A percentile compares a stretch with the other conserved stretches of the same genome.
Evolutionary conservation across 1,140 invertebrate genomes (phyloP).

Genomic region (Lutraria rhynchaena): DNA sequence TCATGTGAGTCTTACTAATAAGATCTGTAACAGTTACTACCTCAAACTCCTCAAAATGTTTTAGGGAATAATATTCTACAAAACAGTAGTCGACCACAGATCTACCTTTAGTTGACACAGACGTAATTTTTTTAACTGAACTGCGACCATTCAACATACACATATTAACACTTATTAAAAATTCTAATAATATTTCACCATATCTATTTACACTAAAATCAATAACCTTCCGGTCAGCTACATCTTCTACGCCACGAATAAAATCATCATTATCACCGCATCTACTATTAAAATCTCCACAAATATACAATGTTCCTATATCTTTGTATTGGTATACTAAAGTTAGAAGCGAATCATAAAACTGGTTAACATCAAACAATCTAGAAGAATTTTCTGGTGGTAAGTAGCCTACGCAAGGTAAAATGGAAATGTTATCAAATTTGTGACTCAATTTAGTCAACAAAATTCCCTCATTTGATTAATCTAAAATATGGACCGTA

Average conservation of each 20-base stretch:
- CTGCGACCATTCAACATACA: slow-evolving; percentile 50
- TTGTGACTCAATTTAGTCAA: too few species aligned
- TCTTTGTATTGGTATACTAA: slow-evolving; percentile 34
- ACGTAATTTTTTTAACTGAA: too few species aligned
- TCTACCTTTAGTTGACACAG: too few species aligned
- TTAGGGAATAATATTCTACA: too few species aligned
- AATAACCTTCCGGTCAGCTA: slow-evolving; percentile 11
- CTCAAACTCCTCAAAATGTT: too few species aligned
- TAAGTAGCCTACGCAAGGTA: slow-evolving; percentile 41
- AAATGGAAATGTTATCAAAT: slow-evolving; percentile 1
- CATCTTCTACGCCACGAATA: slow-evolving; percentile 39
- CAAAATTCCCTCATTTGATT: slow-evolving; percentile 39
- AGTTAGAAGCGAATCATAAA: too few species aligned
- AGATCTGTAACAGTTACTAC: too few species aligned
- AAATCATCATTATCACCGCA: slow-evolving; percentile 36
- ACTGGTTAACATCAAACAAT: slow-evolving; percentile 16
- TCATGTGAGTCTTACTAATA: too few species aligned
- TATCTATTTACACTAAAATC: too few species aligned
- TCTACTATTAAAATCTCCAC: slow-evolving; percentile 48
- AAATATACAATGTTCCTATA: slow-evolving; percentile 38
- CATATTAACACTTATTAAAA: slow-evolving; percentile 39
- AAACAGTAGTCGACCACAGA: too few species aligned
- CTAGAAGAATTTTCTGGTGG: slow-evolving; percentile 43
- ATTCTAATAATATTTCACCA: too few species aligned
- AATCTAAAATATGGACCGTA: too few species aligned